Evolutionary conservation across 1,140 invertebrate species (phyloP).

Genomic region (Drosophila miranda): DNA sequence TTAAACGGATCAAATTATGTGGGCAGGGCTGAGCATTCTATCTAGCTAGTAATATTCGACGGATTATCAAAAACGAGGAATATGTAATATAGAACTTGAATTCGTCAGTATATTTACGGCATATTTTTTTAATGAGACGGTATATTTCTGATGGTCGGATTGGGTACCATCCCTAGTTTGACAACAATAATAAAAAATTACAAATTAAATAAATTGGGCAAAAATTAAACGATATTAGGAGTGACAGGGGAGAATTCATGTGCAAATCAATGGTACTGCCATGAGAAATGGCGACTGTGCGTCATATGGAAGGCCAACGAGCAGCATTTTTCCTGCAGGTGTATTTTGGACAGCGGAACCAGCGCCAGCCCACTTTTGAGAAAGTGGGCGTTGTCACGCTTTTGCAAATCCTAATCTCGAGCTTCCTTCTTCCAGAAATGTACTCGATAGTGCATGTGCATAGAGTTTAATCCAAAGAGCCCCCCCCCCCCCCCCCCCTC

Average conservation of each 20-base stretch:
- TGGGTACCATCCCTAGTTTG: background rate
- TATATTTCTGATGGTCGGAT: no score
- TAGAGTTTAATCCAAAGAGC: slow-evolving; percentile 75
- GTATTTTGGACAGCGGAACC: slow-evolving; percentile 30
- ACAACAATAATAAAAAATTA: slow-evolving; percentile 22
- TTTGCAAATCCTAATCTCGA: slow-evolving; percentile 50
- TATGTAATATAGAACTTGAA: no score
- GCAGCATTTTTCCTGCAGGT: slow-evolving; percentile 67
- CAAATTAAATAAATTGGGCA: slow-evolving; percentile 36
- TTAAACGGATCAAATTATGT: no score
- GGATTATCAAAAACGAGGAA: no score
- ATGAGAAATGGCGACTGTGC: slow-evolving; percentile 38
- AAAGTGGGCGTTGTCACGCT: slow-evolving; percentile 59
- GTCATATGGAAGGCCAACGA: slow-evolving; percentile 47
- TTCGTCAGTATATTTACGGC: background rate
- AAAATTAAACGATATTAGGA: slow-evolving; percentile 25
- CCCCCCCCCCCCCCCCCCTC: no score
- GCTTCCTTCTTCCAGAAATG: slow-evolving; percentile 64
- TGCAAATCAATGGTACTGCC: slow-evolving; percentile 44
- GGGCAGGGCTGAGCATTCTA: no score
- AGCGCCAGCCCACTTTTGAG: slow-evolving; percentile 54
- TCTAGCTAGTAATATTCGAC: no score
- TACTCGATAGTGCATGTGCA: slow-evolving; percentile 59
- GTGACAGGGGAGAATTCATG: slow-evolving; percentile 23
- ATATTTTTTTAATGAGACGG: background rate